These are phyloP conservation scores for Notarius lentiginosus DNA, from an alignment of 2,113 vertebrate genomes.

Conservation along the genomic window DNA sequence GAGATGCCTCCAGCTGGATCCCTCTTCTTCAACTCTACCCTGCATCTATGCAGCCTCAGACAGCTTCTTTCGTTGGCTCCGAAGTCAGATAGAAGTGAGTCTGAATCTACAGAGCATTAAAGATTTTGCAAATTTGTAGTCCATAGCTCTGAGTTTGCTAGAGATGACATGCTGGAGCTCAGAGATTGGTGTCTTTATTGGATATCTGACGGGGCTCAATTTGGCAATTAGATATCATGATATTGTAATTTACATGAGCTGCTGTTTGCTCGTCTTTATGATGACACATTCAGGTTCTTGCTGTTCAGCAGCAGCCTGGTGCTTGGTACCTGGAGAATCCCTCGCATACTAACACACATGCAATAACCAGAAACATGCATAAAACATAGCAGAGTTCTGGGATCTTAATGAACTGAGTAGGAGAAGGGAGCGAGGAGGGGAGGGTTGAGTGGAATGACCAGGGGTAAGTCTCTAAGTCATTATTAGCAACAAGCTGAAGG, in stretches of 20 bases:
- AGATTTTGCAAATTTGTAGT: not conserved
- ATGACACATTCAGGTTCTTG: constrained; percentile 10
- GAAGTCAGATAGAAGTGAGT: not conserved
- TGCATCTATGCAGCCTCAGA: not conserved
- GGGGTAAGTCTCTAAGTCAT: constrained; percentile 24
- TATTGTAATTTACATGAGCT: not conserved
- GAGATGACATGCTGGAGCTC: not conserved
- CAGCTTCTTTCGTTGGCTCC: not conserved
- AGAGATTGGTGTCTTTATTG: not conserved
- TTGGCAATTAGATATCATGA: not conserved
- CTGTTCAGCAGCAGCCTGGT: constrained; percentile 8
- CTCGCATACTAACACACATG: constrained; percentile 31
- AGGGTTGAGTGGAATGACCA: not conserved
- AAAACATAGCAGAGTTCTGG: constrained; percentile 34
- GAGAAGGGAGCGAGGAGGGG: not conserved
- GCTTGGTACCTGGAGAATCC: constrained; percentile 13
- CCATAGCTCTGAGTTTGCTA: too few relatives aligned
- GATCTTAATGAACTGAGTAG: constrained; percentile 3
- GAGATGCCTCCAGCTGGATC: not conserved
- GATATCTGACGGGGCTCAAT: not conserved
- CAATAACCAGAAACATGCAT: constrained; percentile 33
- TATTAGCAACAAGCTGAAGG: constrained; percentile 10
- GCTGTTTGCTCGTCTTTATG: constrained; percentile 20
- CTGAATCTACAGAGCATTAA: not conserved
- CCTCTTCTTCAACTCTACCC: not conserved